Conservation (phyloP, 2,888 invertebrate genomes). For the Agrotis segetum region DNA sequence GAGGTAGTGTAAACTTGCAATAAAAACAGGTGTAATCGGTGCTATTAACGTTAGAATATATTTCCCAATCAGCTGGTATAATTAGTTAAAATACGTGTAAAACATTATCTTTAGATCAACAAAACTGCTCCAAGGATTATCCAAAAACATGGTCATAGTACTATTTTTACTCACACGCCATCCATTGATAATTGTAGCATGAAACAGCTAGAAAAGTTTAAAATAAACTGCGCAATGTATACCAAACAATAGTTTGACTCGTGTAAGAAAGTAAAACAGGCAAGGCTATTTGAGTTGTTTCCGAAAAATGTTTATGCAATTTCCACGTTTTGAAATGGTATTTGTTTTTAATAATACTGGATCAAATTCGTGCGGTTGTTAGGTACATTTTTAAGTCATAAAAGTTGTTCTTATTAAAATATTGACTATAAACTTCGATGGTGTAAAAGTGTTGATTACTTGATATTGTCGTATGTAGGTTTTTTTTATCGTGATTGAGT, state of each 20-base stretch:
- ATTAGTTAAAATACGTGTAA: constrained; percentile 41
- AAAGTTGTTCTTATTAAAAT: not conserved
- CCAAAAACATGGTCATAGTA: constrained; percentile 37
- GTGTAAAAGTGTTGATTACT: not conserved
- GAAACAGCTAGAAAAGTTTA: constrained; percentile 18
- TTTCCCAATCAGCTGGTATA: constrained; percentile 41
- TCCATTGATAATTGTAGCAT: constrained; percentile 29
- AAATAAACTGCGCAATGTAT: constrained; percentile 44
- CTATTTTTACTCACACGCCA: constrained; percentile 7
- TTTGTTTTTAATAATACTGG: constrained; percentile 35
- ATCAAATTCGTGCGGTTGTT: constrained; percentile 21
- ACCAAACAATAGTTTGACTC: constrained; percentile 45
- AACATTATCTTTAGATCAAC: constrained; percentile 44
- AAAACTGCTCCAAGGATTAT: constrained; percentile 62
- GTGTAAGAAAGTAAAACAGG: constrained; percentile 50
- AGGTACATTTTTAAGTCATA: constrained; percentile 7
- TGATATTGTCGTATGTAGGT: not conserved
- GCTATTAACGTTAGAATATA: constrained; percentile 4
- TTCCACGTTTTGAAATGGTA: constrained; percentile 46
- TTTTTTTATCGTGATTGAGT: too few relatives aligned
- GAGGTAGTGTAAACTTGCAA: not conserved
- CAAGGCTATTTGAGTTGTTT: constrained; percentile 48
- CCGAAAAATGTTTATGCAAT: constrained; percentile 52
- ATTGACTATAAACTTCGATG: too few relatives aligned
- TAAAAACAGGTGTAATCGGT: not conserved